Conservation (phyloP, 2,888 invertebrate genomes). For the Ametastegia equiseti region DNA sequence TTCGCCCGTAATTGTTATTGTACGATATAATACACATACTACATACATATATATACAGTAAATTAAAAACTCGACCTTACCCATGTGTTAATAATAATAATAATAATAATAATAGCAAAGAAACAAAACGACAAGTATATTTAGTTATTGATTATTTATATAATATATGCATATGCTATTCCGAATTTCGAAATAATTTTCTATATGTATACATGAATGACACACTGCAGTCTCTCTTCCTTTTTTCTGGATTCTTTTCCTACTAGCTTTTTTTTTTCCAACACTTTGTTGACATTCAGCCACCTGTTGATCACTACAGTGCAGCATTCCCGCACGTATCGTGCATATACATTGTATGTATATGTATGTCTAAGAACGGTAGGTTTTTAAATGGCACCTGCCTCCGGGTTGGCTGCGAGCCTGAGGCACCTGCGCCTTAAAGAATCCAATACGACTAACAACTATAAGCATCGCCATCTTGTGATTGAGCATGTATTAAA, state of each 20-base stretch:
- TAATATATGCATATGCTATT: no score
- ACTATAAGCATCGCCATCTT: conserved; percentile 6
- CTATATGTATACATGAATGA: neutral
- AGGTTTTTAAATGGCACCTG: conserved; percentile 16
- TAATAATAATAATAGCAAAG: no score
- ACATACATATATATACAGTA: no score
- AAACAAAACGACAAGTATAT: no score
- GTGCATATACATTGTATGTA: neutral
- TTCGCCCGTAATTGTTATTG: neutral
- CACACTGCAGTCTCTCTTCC: neutral
- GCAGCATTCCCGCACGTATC: conserved; percentile 36
- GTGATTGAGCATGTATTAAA: neutral
- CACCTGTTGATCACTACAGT: conserved; percentile 22
- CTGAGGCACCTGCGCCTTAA: neutral
- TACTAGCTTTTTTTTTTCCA: neutral
- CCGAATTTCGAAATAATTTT: no score
- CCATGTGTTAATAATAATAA: no score
- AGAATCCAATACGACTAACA: neutral
- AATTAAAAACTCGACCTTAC: no score
- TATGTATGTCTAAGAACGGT: neutral
- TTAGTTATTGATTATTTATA: no score
- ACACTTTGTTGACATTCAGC: conserved; percentile 33
- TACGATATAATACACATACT: no score
- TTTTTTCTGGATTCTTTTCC: no score
- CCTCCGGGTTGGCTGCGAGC: no score